Base-by-base conservation (phyloP, 2,113 vertebrate species). In the Triplophysa rosa region DNA sequence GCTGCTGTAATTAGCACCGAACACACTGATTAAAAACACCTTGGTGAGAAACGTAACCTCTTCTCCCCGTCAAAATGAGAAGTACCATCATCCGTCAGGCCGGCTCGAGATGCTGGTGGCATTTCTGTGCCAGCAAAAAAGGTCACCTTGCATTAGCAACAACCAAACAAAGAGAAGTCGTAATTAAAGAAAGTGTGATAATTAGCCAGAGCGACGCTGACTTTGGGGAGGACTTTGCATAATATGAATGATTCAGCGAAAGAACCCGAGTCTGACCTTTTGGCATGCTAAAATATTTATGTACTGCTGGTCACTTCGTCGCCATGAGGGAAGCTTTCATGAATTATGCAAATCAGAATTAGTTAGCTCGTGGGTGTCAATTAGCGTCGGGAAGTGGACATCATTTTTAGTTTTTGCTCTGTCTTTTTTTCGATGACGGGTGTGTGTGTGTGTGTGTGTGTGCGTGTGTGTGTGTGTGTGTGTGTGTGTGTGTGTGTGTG, bases 171-270 rank as follows among this genome's bases (percentile, higher is more conserved):
- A 80, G 71, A 66, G 76, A 59, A 83, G 84, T 80, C 77, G 83
- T 89, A 89, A 92, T 92, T 91, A 91, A 90, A 85, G 86, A 87
- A 88, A 90, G 86, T 80, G 85, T 89, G 71, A 80, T 92, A 91
- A 94, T 92, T 92, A 85, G 78, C 76, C 63, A 14, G 37, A 81
- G 85, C 81, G 84, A 83, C 85, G 74, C 85, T 87, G 87, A 87
- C 87, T 77, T 82, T 79, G 29, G 77, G 85, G 82, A 87, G 80
- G 72, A 87, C 79, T 82, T 26, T 82, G 86, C 85, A 87, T 84
- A 79, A 72, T 78, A 80, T 81, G 79, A 83, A 79, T 88, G 87
- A 91, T 85, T 89, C 87, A 89, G 87, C 83, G 86, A 83, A 69
- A 80, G 67, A 84, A 82, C 86, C 80, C 79, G 78, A 49, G 83